Evolutionary conservation across 2,888 invertebrate genomes (phyloP).

Genomic region (Caenorhabditis uteleia): DNA sequence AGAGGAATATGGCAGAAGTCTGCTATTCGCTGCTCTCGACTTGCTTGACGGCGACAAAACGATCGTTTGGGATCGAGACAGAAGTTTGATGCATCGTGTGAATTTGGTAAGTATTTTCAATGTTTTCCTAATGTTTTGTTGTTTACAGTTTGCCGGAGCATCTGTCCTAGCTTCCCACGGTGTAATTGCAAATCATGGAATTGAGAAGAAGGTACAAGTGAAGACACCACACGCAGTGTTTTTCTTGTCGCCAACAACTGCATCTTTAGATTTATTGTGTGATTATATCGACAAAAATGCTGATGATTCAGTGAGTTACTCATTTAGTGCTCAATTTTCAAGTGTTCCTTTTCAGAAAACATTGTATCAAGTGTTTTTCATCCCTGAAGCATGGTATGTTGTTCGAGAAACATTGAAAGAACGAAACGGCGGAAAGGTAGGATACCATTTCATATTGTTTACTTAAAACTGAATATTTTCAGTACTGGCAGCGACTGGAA

Average conservation of each 20-base stretch:
- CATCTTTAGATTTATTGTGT: conserved; percentile 39
- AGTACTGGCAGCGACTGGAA: conserved; percentile 51
- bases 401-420: conserved; percentile 50
- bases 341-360: conserved; percentile 37
- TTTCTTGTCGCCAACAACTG: conserved; percentile 41
- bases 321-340: background rate
- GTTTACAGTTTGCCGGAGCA: conserved; percentile 39
- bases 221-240: conserved; percentile 43
- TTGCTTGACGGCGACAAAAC: conserved; percentile 59
- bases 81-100: conserved; percentile 54
- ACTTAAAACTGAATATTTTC: conserved; percentile 7
- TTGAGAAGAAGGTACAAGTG: conserved; percentile 20
- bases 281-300: conserved; percentile 41
- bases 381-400: conserved; percentile 56
- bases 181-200: conserved; percentile 34
- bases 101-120: conserved; percentile 50
- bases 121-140: background rate
- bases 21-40: conserved; percentile 59
- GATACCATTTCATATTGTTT: background rate
- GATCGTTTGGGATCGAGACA: conserved; percentile 62
- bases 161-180: conserved; percentile 35
- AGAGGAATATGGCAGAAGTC: conserved; percentile 44
- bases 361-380: conserved; percentile 53
- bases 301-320: conserved; percentile 26
- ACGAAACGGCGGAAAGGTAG: conserved; percentile 33